Percentiles rank a stretch among this genome's conserved stretches.
phyloP scores from a whole-genome alignment of 2,797 vertebrate genomes.

The Acridotheres tristis region DNA sequence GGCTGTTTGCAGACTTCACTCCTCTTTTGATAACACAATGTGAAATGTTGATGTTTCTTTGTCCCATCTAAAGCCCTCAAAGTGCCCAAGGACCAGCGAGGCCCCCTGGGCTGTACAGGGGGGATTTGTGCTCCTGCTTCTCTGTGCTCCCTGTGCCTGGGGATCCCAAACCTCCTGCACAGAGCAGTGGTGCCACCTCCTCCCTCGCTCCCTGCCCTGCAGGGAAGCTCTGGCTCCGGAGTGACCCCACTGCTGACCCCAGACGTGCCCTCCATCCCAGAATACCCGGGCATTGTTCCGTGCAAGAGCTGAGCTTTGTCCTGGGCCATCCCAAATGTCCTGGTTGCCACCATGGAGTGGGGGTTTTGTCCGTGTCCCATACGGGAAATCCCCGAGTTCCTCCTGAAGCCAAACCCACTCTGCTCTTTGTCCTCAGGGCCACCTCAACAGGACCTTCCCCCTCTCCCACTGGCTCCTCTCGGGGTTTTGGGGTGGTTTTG shows the following conservation, averaged over 20 bases:
- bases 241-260: not conserved
- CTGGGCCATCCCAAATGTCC: not conserved
- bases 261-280: not conserved
- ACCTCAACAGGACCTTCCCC: too few relatives aligned
- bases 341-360: not conserved
- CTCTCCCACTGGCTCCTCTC: not conserved
- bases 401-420: not conserved
- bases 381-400: not conserved
- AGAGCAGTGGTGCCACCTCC: not conserved
- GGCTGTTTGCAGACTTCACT: not conserved
- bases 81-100: not conserved
- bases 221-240: not conserved
- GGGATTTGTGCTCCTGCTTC: not conserved
- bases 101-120: not conserved
- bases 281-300: not conserved
- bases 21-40: not conserved
- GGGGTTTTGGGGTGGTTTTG: not conserved
- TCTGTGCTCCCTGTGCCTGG: not conserved
- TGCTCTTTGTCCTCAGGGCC: not conserved
- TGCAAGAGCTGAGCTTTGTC: not conserved
- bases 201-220: not conserved
- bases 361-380: not conserved
- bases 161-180: not conserved
- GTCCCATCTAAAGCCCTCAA: not conserved
- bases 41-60: fast-evolving